Evolutionary conservation across 2,797 vertebrate genomes (phyloP).

Genomic region (Mormyrops attenuatus): DNA sequence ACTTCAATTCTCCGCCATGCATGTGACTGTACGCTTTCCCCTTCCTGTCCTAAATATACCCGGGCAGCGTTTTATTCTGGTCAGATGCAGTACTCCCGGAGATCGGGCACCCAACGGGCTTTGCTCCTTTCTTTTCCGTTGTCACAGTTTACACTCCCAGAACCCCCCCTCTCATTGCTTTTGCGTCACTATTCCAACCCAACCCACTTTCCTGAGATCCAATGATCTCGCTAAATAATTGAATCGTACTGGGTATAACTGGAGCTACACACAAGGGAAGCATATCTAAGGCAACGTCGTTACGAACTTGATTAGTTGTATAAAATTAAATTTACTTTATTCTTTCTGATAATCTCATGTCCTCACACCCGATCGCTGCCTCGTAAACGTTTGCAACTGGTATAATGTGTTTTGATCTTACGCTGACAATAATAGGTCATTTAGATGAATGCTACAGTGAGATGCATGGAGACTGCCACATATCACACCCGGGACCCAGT

Average conservation of each 20-base stretch:
- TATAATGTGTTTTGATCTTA: neutral
- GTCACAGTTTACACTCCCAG: constrained; percentile 59
- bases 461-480: neutral
- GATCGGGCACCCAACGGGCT: neutral
- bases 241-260: neutral
- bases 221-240: constrained; percentile 26
- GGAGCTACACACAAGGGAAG: neutral
- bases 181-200: neutral
- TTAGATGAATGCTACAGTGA: neutral
- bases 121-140: constrained; percentile 57
- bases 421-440: neutral
- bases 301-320: neutral
- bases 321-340: neutral
- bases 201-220: constrained; percentile 31
- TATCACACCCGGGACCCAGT: neutral
- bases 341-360: neutral
- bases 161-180: constrained; percentile 52
- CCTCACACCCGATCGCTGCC: neutral
- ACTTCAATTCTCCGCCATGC: neutral
- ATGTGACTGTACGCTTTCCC: neutral
- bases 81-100: neutral
- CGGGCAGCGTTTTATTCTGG: neutral
- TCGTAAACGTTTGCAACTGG: neutral
- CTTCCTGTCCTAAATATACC: neutral
- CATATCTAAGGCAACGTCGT: neutral